Conservation (phyloP, 2,888 invertebrate species). For the Eristalis pertinax region DNA sequence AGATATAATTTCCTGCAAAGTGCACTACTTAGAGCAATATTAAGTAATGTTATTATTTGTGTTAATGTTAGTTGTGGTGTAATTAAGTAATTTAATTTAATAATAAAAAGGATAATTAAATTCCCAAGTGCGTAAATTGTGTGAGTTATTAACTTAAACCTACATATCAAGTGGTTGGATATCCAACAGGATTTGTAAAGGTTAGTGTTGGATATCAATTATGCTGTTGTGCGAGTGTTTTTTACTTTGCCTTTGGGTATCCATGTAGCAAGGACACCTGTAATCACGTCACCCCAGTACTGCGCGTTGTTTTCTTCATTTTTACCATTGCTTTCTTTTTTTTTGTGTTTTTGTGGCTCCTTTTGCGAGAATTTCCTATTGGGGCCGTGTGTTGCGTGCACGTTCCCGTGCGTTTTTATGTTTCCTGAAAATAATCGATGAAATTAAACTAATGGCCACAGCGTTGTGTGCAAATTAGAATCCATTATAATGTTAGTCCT, state of each 20-base stretch:
- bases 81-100: constrained; percentile 9
- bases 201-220: constrained; percentile 57
- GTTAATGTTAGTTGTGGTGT: constrained; percentile 9
- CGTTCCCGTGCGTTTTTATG: constrained; percentile 24
- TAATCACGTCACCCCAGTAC: constrained; percentile 62
- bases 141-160: constrained; percentile 28
- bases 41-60: constrained; percentile 47
- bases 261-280: constrained; percentile 61
- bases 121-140: constrained; percentile 6
- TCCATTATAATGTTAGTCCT: constrained; percentile 24
- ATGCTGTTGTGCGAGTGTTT: constrained; percentile 11
- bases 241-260: background rate
- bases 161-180: constrained; percentile 25
- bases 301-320: constrained; percentile 13
- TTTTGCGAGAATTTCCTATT: constrained; percentile 12
- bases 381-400: constrained; percentile 37
- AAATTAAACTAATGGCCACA: constrained; percentile 61
- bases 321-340: background rate
- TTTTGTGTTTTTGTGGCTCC: background rate
- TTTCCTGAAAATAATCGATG: constrained; percentile 60
- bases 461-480: constrained; percentile 50
- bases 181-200: constrained; percentile 48
- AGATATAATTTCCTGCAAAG: constrained; percentile 33
- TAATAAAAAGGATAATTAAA: constrained; percentile 15
- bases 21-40: constrained; percentile 26